phyloP scores from a whole-genome alignment of 2,113 vertebrate species.

The Mola mola region DNA sequence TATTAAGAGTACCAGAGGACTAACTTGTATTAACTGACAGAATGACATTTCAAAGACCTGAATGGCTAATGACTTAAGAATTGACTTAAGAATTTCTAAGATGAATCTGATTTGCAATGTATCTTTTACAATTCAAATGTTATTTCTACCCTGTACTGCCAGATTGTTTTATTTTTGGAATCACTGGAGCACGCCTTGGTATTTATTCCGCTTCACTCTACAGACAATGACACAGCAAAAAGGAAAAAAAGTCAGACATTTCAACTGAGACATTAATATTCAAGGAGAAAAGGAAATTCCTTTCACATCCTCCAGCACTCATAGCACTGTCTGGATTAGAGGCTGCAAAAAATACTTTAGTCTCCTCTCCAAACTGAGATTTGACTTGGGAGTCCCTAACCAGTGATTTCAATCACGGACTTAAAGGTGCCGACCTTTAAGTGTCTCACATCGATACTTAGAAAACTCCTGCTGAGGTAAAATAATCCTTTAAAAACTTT shows the following conservation, averaged over 20 bases:
- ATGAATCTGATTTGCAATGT: background rate
- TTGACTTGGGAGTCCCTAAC: conserved; percentile 20
- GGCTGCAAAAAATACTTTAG: conserved; percentile 28
- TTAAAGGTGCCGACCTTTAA: conserved; percentile 25
- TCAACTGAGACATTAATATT: conserved; percentile 26
- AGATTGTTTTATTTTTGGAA: conserved; percentile 9
- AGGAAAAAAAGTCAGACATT: conserved; percentile 10
- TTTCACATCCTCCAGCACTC: conserved; percentile 16
- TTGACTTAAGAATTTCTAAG: background rate
- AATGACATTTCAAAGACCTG: background rate
- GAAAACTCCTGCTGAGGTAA: conserved; percentile 26
- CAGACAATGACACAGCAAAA: conserved; percentile 33
- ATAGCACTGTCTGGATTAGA: conserved; percentile 32
- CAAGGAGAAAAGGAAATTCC: conserved; percentile 32
- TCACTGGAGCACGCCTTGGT: background rate
- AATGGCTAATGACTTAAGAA: too few relatives aligned
- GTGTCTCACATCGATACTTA: conserved; percentile 31
- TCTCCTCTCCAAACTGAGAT: conserved; percentile 1
- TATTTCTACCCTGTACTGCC: background rate
- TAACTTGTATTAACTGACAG: conserved; percentile 8
- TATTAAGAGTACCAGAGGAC: background rate
- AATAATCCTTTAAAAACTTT: conserved; percentile 14
- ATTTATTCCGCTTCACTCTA: conserved; percentile 15
- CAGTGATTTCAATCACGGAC: conserved; percentile 21
- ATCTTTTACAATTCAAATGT: background rate